A percentile compares a stretch with the other conserved stretches of the same genome.
Evolutionary conservation across 2,113 vertebrate species (phyloP).

Genomic region (Muscicapa adusta): DNA sequence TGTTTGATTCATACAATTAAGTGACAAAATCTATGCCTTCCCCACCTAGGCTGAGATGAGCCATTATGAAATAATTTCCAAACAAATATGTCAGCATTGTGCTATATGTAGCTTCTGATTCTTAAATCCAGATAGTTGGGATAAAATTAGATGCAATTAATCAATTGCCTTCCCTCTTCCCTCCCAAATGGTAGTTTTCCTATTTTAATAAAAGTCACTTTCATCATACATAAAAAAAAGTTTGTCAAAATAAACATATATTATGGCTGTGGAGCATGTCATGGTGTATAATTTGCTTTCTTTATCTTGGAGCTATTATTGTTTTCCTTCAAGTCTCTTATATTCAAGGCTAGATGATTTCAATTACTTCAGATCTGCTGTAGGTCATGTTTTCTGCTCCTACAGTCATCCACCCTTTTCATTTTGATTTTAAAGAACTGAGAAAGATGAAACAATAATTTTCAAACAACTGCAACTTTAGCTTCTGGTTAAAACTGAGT

Average conservation of each 20-base stretch:
- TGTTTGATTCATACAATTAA: neutral
- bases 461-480: neutral
- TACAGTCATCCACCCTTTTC: neutral
- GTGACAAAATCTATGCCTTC: neutral
- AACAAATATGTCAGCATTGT: neutral
- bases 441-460: neutral
- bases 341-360: neutral
- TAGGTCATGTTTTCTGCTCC: neutral
- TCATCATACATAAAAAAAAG: neutral
- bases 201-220: neutral
- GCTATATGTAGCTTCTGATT: neutral
- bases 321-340: neutral
- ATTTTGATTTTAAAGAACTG: neutral
- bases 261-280: neutral
- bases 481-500: neutral
- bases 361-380: neutral
- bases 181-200: neutral
- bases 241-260: neutral
- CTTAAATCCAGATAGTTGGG: neutral
- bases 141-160: neutral
- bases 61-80: neutral
- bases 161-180: neutral
- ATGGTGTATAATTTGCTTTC: neutral
- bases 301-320: neutral
- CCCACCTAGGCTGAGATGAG: neutral